Evolutionary conservation across 2,113 vertebrate genomes (phyloP).

Genomic region (Urocitellus parryii): DNA sequence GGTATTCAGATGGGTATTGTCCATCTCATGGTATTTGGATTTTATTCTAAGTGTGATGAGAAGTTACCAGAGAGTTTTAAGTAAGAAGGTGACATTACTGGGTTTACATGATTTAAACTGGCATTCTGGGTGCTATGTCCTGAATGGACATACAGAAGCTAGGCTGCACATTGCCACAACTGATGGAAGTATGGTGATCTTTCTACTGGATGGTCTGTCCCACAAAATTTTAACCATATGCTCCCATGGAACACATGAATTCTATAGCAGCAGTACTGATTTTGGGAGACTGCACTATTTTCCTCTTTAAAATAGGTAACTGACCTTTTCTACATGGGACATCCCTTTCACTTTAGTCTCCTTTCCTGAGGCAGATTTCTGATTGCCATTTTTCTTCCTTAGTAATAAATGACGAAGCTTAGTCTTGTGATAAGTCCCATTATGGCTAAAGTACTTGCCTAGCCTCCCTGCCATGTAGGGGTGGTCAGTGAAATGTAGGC

Average conservation of each 20-base stretch:
- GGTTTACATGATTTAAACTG: not conserved
- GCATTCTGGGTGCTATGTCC: not conserved
- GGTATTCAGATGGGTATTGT: not conserved
- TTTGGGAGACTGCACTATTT: not conserved
- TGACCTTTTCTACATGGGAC: not conserved
- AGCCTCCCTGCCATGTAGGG: not conserved
- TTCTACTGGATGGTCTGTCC: not conserved
- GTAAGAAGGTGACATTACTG: not conserved
- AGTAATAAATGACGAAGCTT: not conserved
- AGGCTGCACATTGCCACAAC: not conserved
- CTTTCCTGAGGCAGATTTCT: not conserved
- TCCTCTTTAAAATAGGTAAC: not conserved
- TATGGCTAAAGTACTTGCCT: constrained; percentile 21
- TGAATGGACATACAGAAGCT: not conserved
- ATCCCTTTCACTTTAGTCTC: not conserved
- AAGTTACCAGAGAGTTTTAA: not conserved
- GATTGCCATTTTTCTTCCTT: constrained; percentile 2
- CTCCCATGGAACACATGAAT: not conserved
- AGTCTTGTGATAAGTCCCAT: constrained; percentile 27
- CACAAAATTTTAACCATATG: not conserved
- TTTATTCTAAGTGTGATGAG: not conserved
- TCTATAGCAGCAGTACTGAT: not conserved
- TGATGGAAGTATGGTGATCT: not conserved
- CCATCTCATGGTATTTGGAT: not conserved
- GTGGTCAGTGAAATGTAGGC: not conserved